Percentiles rank a stretch among this genome's conserved stretches.
Conservation (phyloP, 2,888 invertebrate genomes). For the Pachydiplax longipennis region DNA sequence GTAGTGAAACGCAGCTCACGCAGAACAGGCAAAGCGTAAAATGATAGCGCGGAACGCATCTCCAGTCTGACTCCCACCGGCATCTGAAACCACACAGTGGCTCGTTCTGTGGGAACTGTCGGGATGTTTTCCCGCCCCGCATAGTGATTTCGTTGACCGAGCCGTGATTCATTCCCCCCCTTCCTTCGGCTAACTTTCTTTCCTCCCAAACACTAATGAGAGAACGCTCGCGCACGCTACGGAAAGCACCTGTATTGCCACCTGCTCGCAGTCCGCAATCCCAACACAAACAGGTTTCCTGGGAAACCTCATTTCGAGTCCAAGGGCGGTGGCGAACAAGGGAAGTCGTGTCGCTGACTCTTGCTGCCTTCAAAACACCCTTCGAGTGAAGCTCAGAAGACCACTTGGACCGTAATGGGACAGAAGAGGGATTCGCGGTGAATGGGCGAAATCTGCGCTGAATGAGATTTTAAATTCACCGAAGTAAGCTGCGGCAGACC, state of each 20-base stretch:
- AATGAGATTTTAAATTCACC: no score
- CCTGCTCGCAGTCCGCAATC: neutral
- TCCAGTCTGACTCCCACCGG: neutral
- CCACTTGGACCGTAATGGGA: neutral
- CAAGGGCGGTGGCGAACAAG: neutral
- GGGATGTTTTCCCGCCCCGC: neutral
- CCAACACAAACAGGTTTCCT: constrained; percentile 7
- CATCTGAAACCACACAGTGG: neutral
- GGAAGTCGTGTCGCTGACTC: neutral
- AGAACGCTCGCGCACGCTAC: neutral
- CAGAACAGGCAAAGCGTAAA: neutral
- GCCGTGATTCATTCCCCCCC: neutral
- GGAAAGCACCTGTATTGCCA: neutral
- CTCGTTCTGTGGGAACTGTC: neutral
- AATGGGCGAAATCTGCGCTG: no score
- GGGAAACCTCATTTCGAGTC: constrained; percentile 18
- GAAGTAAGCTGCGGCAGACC: no score
- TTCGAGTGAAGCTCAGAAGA: neutral
- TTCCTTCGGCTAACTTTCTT: neutral
- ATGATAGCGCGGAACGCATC: neutral
- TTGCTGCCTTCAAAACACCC: neutral
- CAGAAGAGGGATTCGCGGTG: no score
- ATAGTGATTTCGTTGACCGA: neutral
- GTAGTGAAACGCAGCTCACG: neutral
- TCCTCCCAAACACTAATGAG: neutral